Evolutionary conservation across 1,140 invertebrate species (phyloP).

Genomic region (Trypoxylus dichotomus): DNA sequence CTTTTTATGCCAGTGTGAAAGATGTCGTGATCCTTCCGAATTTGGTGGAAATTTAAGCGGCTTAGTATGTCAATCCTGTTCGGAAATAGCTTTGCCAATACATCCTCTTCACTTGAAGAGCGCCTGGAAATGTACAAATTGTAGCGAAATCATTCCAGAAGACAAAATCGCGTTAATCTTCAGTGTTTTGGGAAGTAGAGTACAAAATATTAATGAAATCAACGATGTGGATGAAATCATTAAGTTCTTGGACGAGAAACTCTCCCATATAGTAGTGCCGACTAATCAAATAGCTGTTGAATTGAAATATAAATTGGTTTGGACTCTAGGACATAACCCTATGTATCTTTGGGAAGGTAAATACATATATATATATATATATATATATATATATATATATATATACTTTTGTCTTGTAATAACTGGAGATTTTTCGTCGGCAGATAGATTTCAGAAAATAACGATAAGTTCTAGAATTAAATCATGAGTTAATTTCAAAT

Average conservation of each 20-base stretch:
- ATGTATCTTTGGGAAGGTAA: conserved; percentile 43
- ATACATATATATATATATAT: neutral
- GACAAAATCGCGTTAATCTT: conserved; percentile 54
- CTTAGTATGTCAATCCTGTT: conserved; percentile 56
- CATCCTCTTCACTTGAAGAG: conserved; percentile 54
- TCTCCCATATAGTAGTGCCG: conserved; percentile 55
- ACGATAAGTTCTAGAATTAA: too few relatives aligned
- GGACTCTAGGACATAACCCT: conserved; percentile 44
- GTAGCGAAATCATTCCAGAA: conserved; percentile 51
- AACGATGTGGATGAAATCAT: conserved; percentile 53
- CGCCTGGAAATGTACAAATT: conserved; percentile 58
- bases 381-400: too few relatives aligned
- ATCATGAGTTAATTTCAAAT: too few relatives aligned
- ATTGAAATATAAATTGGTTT: conserved; percentile 51
- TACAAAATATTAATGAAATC: conserved; percentile 53
- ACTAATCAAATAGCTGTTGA: conserved; percentile 59
- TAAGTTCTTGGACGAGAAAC: conserved; percentile 54
- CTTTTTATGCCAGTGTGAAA: conserved; percentile 71
- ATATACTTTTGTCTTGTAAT: too few relatives aligned
- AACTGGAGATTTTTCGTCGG: too few relatives aligned
- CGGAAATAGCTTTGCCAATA: conserved; percentile 54
- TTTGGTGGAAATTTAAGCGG: conserved; percentile 51
- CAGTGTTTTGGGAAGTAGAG: conserved; percentile 54
- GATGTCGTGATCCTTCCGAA: conserved; percentile 72
- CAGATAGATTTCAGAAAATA: too few relatives aligned